Evolutionary conservation across 2,888 invertebrate genomes (phyloP).

Genomic region (Tipula unca): DNA sequence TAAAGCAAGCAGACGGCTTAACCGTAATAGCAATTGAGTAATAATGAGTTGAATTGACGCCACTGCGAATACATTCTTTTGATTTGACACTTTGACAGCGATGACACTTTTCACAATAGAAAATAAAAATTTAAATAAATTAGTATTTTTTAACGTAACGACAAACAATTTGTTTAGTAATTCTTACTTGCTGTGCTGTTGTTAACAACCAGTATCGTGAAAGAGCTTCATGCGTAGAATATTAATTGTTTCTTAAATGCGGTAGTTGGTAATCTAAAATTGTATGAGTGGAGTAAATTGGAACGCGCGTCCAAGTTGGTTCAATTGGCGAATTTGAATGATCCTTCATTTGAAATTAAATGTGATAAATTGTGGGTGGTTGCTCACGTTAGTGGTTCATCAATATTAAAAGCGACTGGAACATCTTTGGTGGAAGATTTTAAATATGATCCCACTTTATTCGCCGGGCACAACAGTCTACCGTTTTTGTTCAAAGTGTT

Average conservation of each 20-base stretch:
- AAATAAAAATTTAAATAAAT: no score
- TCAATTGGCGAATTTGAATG: conserved; percentile 53
- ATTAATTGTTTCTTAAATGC: conserved; percentile 41
- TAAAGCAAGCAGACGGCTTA: no score
- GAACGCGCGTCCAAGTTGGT: conserved; percentile 74
- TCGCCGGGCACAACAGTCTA: conserved; percentile 61
- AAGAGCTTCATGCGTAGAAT: no score
- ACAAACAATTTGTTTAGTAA: no score
- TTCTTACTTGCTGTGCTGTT: no score
- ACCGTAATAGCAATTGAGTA: no score
- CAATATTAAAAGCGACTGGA: conserved; percentile 54
- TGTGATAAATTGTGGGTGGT: conserved; percentile 99
- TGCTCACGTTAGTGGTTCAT: conserved; percentile 86
- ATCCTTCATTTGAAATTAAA: conserved; percentile 51
- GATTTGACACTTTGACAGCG: no score
- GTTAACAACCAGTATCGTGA: no score
- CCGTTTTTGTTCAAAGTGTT: conserved; percentile 94
- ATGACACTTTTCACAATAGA: no score
- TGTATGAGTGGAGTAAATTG: conserved; percentile 87
- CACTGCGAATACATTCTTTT: no score
- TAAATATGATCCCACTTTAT: conserved; percentile 49
- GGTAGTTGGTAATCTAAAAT: conserved; percentile 75
- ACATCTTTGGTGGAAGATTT: conserved; percentile 49
- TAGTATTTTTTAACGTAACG: no score
- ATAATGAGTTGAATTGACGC: no score